These are phyloP conservation scores for Emmelina monodactyla DNA, from an alignment of 2,888 invertebrate species.

Conservation along the genomic window DNA sequence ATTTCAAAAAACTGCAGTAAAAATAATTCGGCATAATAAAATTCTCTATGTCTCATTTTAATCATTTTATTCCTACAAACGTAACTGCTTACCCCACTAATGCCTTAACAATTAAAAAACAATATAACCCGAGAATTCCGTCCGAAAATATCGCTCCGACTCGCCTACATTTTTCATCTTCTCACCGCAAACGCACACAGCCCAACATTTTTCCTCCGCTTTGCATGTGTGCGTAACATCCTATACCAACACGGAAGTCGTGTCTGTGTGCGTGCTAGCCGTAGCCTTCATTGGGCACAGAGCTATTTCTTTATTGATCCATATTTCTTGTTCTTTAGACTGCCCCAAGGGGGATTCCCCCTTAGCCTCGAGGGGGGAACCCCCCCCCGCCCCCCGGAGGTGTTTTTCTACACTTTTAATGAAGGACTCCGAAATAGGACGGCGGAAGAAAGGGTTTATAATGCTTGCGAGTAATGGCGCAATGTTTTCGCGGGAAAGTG, in stretches of 20 bases:
- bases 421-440: conserved; percentile 45
- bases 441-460: conserved; percentile 51
- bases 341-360: conserved; percentile 31
- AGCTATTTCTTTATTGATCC: conserved; percentile 68
- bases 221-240: conserved; percentile 16
- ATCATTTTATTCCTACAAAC: too few relatives aligned
- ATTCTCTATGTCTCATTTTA: too few relatives aligned
- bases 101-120: too few relatives aligned
- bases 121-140: too few relatives aligned
- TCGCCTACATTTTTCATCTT: not conserved
- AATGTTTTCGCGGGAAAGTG: conserved; percentile 29
- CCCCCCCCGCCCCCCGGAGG: conserved; percentile 29
- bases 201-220: not conserved
- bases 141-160: too few relatives aligned
- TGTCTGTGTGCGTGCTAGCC: conserved; percentile 49
- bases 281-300: conserved; percentile 58
- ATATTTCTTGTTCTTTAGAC: conserved; percentile 67
- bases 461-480: conserved; percentile 55
- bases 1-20: too few relatives aligned
- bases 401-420: conserved; percentile 66
- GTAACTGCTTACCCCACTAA: too few relatives aligned
- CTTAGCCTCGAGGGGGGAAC: conserved; percentile 15
- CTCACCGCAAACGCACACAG: conserved; percentile 4
- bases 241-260: conserved; percentile 22
- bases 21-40: too few relatives aligned